Conservation (phyloP, 1,140 invertebrate species). For the Caenorhabditis inopinata region DNA sequence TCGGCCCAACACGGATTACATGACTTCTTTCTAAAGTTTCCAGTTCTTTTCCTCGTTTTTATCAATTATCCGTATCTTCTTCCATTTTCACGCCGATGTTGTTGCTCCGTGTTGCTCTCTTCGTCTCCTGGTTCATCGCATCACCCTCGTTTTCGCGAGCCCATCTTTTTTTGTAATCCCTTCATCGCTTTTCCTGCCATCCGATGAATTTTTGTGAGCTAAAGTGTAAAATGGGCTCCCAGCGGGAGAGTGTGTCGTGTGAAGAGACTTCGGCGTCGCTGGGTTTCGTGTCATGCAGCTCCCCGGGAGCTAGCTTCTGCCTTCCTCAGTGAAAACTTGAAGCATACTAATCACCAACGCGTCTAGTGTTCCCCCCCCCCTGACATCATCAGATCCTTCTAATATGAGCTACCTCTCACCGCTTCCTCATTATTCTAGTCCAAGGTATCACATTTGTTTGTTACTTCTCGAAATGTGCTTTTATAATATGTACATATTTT, state of each 20-base stretch:
- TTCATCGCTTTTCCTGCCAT: slow-evolving; percentile 10
- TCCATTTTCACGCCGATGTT: background rate
- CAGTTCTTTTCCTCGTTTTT: too few relatives aligned
- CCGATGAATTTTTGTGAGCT: slow-evolving; percentile 12
- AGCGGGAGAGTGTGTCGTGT: background rate
- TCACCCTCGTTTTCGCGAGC: slow-evolving; percentile 14
- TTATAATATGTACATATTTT: too few relatives aligned
- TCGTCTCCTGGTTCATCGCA: background rate
- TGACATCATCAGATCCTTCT: background rate
- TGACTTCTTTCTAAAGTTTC: background rate
- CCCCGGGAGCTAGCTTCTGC: background rate
- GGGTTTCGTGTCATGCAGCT: background rate
- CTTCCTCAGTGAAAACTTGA: background rate
- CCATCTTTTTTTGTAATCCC: slow-evolving; percentile 16
- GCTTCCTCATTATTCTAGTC: slow-evolving; percentile 50
- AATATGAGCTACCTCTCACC: slow-evolving; percentile 52
- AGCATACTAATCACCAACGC: background rate
- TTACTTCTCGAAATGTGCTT: background rate
- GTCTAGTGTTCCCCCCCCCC: too few relatives aligned
- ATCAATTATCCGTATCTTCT: background rate
- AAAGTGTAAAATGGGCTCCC: slow-evolving; percentile 32
- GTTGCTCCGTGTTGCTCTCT: background rate
- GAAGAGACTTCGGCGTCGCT: background rate
- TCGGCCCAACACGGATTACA: too few relatives aligned
- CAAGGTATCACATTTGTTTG: slow-evolving; percentile 33